Conservation (phyloP, 2,888 invertebrate species). For the Trachelus stipa region DNA sequence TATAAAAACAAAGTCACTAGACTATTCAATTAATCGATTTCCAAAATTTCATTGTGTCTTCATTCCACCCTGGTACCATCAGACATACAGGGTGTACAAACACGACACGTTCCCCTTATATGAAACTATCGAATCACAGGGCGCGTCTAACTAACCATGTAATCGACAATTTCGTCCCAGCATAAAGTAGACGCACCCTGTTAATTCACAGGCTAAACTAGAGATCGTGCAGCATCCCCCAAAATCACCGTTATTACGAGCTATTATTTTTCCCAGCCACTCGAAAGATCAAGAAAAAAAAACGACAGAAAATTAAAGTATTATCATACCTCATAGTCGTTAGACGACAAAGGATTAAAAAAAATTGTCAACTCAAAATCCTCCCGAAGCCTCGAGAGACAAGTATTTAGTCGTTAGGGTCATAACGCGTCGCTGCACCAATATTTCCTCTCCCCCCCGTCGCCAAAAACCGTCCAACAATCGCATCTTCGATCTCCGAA, state of each 20-base stretch:
- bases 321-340: not conserved
- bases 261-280: not conserved
- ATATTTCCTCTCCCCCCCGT: not conserved
- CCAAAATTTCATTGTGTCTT: not conserved
- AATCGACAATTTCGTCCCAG: slow-evolving; percentile 61
- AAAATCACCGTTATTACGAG: not conserved
- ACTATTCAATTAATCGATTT: not conserved
- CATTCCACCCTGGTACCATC: not conserved
- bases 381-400: not conserved
- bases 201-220: not conserved
- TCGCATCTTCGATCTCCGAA: slow-evolving; percentile 4
- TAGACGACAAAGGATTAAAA: not conserved
- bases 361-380: no score
- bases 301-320: not conserved
- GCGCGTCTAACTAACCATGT: slow-evolving; percentile 65
- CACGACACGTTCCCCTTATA: not conserved
- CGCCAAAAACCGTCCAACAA: not conserved
- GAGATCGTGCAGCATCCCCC: not conserved
- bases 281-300: not conserved
- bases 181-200: slow-evolving; percentile 37
- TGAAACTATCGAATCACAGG: slow-evolving; percentile 55
- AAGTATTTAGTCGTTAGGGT: not conserved
- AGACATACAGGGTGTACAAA: not conserved
- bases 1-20: not conserved
- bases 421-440: slow-evolving; percentile 1